Conservation (phyloP, 2,888 invertebrate species). For the Agrotis puta region DNA sequence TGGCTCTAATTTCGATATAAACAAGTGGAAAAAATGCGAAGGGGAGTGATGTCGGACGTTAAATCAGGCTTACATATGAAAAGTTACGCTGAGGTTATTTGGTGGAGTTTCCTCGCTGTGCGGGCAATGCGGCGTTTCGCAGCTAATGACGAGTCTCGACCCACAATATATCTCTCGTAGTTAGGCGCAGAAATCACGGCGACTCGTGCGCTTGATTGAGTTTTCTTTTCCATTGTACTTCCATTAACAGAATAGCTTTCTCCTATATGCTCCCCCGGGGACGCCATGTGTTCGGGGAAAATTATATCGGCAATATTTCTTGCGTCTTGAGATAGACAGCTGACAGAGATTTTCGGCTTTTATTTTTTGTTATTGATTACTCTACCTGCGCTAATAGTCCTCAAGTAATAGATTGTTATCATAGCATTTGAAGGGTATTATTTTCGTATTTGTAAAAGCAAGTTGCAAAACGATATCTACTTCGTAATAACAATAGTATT, state of each 20-base stretch:
- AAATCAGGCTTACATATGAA: constrained; percentile 83
- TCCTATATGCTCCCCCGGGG: constrained; percentile 79
- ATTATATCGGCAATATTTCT: constrained; percentile 87
- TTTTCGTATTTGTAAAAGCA: constrained; percentile 30
- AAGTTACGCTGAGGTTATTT: constrained; percentile 83
- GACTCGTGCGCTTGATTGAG: constrained; percentile 89
- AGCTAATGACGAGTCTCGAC: constrained; percentile 85
- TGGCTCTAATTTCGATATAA: constrained; percentile 63
- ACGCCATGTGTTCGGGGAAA: constrained; percentile 85
- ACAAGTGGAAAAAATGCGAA: constrained; percentile 68
- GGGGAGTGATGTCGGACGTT: constrained; percentile 74
- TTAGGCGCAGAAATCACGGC: constrained; percentile 89
- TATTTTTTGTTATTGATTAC: constrained; percentile 53
- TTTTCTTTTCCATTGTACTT: constrained; percentile 89
- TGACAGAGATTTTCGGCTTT: constrained; percentile 52
- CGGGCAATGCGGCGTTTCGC: constrained; percentile 80
- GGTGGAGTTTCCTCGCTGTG: constrained; percentile 78
- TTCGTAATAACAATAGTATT: constrained; percentile 35
- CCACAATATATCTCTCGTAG: constrained; percentile 88
- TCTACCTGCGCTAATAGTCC: constrained; percentile 40
- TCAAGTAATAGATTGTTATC: constrained; percentile 38
- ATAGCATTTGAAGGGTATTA: constrained; percentile 37
- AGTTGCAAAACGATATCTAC: constrained; percentile 32
- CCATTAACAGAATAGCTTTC: constrained; percentile 89
- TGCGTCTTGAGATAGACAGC: constrained; percentile 63